Conservation (phyloP, 2,113 vertebrate species). For the Plotosus lineatus region DNA sequence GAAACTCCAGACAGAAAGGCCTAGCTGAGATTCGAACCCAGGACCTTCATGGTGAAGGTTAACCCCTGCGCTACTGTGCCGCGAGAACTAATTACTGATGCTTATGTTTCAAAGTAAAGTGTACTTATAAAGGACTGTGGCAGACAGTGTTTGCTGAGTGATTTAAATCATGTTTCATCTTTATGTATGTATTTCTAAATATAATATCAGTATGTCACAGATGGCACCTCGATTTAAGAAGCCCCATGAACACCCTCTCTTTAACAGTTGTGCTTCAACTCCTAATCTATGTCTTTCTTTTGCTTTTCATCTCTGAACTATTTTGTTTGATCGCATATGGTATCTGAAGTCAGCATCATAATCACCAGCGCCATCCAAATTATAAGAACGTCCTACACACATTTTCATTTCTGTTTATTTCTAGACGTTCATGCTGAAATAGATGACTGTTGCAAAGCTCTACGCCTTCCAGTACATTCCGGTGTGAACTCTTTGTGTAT, state of each 20-base stretch:
- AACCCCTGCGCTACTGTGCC: too few relatives aligned
- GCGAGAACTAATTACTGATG: background rate
- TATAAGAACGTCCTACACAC: background rate
- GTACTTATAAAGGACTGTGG: background rate
- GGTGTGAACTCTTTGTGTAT: background rate
- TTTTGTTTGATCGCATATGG: background rate
- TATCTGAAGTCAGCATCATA: constrained; percentile 7
- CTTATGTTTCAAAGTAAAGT: background rate
- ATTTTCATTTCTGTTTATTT: background rate
- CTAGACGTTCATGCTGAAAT: background rate
- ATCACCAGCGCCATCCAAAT: background rate
- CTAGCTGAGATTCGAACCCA: too few relatives aligned
- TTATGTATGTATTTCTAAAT: background rate
- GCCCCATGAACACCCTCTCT: background rate
- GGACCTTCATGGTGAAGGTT: too few relatives aligned
- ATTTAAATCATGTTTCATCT: background rate
- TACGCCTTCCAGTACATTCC: background rate
- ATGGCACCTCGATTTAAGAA: background rate
- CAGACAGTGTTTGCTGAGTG: background rate
- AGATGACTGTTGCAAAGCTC: background rate
- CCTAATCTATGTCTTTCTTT: background rate
- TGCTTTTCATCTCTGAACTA: background rate
- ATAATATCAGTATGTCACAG: background rate
- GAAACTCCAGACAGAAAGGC: too few relatives aligned
- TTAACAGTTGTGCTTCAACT: background rate